A percentile compares a stretch with the other conserved stretches of the same genome.
Evolutionary conservation across 2,797 vertebrate genomes (phyloP).

Genomic region (Myotis daubentonii): DNA sequence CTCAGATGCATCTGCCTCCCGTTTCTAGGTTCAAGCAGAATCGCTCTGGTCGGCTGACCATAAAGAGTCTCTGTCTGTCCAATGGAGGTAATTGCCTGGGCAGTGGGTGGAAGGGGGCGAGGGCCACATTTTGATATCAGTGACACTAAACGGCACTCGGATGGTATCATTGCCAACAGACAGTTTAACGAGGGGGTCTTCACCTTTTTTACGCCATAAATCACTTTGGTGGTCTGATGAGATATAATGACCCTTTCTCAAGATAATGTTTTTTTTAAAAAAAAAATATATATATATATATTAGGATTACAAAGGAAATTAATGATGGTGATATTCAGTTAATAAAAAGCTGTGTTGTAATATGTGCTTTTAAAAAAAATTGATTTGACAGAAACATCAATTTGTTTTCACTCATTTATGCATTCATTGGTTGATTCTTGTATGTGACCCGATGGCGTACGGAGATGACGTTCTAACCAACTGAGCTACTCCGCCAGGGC

Average conservation of each 20-base stretch:
- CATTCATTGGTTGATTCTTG: background rate
- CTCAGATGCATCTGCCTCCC: conserved; percentile 12
- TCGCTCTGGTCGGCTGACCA: conserved; percentile 90
- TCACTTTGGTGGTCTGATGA: background rate
- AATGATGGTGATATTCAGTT: background rate
- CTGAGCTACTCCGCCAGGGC: background rate
- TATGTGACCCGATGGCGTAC: background rate
- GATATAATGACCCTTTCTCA: background rate
- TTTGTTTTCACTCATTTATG: too few species aligned
- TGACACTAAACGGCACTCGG: background rate
- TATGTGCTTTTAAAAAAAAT: background rate
- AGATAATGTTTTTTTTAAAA: conserved; percentile 7
- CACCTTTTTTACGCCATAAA: background rate
- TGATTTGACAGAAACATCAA: background rate
- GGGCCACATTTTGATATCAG: background rate
- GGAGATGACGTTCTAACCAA: background rate
- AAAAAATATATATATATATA: background rate
- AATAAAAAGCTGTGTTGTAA: background rate
- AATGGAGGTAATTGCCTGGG: conserved; percentile 91
- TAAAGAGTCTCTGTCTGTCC: conserved; percentile 96
- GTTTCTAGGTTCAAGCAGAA: conserved; percentile 92
- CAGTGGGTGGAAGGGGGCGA: background rate
- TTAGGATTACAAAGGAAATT: conserved; percentile 21
- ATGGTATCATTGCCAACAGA: background rate
- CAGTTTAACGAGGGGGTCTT: background rate